Conservation (phyloP, 2,113 vertebrate species). For the Patagioenas fasciata region DNA sequence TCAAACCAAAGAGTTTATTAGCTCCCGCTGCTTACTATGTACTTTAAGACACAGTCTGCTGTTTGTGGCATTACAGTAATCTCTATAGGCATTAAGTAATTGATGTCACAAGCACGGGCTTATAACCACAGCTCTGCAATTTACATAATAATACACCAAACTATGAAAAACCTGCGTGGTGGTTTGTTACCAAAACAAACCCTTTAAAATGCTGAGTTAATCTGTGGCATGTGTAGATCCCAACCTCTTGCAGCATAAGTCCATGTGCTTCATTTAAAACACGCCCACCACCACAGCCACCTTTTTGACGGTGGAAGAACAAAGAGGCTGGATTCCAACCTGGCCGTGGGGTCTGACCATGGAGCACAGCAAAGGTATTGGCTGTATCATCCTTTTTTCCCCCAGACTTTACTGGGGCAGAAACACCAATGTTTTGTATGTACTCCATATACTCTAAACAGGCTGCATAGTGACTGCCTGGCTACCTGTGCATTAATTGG, state of each 20-base stretch:
- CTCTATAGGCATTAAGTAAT: slow-evolving; percentile 58
- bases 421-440: background rate
- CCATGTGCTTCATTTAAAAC: background rate
- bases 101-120: slow-evolving; percentile 57
- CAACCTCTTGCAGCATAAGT: background rate
- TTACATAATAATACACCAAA: slow-evolving; percentile 52
- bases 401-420: background rate
- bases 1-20: slow-evolving; percentile 53
- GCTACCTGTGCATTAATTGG: background rate
- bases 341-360: background rate
- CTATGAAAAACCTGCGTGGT: slow-evolving; percentile 17
- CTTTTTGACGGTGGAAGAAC: background rate
- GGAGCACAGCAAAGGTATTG: background rate
- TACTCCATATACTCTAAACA: background rate
- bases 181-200: slow-evolving; percentile 49
- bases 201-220: background rate
- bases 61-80: slow-evolving; percentile 56
- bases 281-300: background rate
- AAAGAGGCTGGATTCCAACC: background rate
- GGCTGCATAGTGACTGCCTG: background rate
- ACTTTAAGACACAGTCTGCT: slow-evolving; percentile 38
- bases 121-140: slow-evolving; percentile 57
- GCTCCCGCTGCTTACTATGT: slow-evolving; percentile 39
- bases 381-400: background rate
- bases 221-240: background rate